Percentiles rank a stretch among this genome's conserved stretches.
These are phyloP conservation scores for Alaudala cheleensis DNA, from an alignment of 2,113 vertebrate species.

Conservation along the genomic window DNA sequence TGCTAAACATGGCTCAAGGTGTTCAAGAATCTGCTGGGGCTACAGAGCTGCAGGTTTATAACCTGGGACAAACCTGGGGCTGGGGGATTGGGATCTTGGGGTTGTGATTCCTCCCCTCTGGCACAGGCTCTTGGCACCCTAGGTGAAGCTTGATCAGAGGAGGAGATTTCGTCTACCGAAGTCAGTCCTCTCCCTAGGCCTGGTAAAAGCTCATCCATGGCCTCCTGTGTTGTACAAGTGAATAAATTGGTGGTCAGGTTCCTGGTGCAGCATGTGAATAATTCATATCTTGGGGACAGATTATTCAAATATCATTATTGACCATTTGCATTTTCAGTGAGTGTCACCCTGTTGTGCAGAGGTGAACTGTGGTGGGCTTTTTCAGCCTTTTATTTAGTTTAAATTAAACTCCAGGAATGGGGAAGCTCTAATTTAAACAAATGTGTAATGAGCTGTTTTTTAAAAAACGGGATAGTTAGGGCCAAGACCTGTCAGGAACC, in stretches of 20 bases:
- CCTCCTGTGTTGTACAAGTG: neutral
- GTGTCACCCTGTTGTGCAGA: neutral
- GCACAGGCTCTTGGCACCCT: neutral
- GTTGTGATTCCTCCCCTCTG: neutral
- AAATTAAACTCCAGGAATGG: neutral
- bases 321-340: neutral
- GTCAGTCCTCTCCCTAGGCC: neutral
- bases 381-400: neutral
- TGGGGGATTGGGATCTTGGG: neutral
- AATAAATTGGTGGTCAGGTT: neutral
- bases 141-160: neutral
- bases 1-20: neutral
- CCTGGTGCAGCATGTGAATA: neutral
- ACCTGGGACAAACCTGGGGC: neutral
- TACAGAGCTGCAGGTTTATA: neutral
- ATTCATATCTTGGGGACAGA: neutral
- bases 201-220: neutral
- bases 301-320: neutral
- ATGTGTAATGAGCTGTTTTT: neutral
- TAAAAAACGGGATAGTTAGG: accelerated
- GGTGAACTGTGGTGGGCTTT: neutral
- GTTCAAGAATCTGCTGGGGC: neutral
- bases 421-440: neutral
- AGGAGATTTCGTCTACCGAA: neutral
- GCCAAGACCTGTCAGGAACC: neutral